Conservation (phyloP, 2,113 vertebrate species). For the Parus major region DNA sequence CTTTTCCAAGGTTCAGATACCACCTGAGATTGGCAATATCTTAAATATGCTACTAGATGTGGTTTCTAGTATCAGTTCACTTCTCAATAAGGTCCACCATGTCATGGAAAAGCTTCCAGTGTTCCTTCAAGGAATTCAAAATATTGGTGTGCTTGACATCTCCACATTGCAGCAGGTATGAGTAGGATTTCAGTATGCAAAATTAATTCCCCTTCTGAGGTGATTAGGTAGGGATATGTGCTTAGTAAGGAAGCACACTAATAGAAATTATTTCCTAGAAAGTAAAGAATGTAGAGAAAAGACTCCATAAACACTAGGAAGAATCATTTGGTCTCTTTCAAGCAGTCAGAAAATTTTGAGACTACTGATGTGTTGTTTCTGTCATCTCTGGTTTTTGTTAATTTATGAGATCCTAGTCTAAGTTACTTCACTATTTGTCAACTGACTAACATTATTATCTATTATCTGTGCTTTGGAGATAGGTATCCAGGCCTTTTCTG, state of each 20-base stretch:
- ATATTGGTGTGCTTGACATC: neutral
- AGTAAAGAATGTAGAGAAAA: neutral
- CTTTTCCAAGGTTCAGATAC: conserved; percentile 47
- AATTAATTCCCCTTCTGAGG: neutral
- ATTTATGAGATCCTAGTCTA: neutral
- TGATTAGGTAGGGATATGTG: neutral
- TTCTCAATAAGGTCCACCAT: conserved; percentile 47
- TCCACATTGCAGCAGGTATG: conserved; percentile 45
- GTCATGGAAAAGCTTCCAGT: conserved; percentile 47
- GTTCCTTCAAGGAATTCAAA: conserved; percentile 51
- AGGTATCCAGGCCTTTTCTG: neutral
- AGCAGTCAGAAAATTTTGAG: neutral
- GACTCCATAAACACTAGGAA: neutral
- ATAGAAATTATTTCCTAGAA: neutral
- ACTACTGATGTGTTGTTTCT: neutral
- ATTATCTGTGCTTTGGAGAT: neutral
- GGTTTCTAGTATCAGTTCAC: conserved; percentile 55
- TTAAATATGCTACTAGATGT: conserved; percentile 62
- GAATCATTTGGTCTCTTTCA: neutral
- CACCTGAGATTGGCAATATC: conserved; percentile 8
- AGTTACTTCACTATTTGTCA: neutral
- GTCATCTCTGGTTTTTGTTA: neutral
- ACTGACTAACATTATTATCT: neutral
- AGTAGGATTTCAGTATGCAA: neutral
- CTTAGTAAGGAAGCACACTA: neutral